These are phyloP conservation scores for Cremastinae sp. DNA, from an alignment of 2,888 invertebrate genomes.

Conservation along the genomic window DNA sequence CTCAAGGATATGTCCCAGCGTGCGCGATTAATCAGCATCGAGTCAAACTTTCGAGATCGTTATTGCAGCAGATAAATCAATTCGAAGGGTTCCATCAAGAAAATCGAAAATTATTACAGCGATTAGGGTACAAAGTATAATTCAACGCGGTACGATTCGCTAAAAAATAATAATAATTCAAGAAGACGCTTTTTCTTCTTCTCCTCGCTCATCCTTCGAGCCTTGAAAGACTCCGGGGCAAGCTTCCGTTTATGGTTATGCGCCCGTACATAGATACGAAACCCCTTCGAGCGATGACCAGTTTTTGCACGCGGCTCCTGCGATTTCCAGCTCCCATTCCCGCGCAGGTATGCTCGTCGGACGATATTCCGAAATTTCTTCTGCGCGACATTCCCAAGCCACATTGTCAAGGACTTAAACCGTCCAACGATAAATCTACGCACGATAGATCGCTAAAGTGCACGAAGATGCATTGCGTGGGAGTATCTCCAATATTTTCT, in stretches of 20 bases:
- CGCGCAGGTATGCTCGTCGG: neutral
- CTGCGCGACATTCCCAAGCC: no score
- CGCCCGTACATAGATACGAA: slow-evolving; percentile 49
- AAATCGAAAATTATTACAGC: no score
- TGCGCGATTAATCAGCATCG: slow-evolving; percentile 9
- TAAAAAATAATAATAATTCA: slow-evolving; percentile 59
- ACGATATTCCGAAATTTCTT: neutral
- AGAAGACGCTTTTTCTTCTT: slow-evolving; percentile 45
- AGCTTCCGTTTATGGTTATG: slow-evolving; percentile 61
- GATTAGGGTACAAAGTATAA: no score
- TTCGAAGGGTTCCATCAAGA: neutral
- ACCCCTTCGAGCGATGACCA: slow-evolving; percentile 50
- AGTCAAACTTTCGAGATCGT: slow-evolving; percentile 39
- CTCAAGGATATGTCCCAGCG: slow-evolving; percentile 48
- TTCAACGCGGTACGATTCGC: no score
- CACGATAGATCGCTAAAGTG: no score
- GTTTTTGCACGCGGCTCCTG: slow-evolving; percentile 39
- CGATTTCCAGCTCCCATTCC: slow-evolving; percentile 24
- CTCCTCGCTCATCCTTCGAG: slow-evolving; percentile 27
- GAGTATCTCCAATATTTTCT: neutral
- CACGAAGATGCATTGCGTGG: no score
- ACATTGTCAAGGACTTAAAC: no score
- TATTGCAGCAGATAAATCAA: neutral
- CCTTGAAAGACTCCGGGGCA: slow-evolving; percentile 55
- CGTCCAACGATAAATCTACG: no score